Percentiles rank a stretch among this genome's conserved stretches.
Conservation (phyloP, 2,888 invertebrate species). For the Cyaniris semiargus region DNA sequence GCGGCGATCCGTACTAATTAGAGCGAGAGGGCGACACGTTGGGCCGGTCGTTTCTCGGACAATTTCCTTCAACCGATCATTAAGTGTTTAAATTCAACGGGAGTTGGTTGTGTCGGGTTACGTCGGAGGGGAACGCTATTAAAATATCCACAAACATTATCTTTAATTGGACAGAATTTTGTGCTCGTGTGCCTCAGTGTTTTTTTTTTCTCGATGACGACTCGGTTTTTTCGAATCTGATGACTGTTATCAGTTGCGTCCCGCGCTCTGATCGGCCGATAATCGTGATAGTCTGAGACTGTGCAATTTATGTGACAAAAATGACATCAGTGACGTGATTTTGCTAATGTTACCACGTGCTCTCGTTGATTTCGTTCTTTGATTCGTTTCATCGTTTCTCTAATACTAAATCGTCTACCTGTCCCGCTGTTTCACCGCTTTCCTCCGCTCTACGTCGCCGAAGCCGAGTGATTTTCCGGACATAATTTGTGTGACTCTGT, state of each 20-base stretch:
- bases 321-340: slow-evolving; percentile 75
- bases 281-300: slow-evolving; percentile 44
- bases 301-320: slow-evolving; percentile 54
- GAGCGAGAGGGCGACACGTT: slow-evolving; percentile 64
- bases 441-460: slow-evolving; percentile 37
- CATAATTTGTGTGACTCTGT: slow-evolving; percentile 57
- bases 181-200: slow-evolving; percentile 74
- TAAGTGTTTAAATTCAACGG: slow-evolving; percentile 80
- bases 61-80: slow-evolving; percentile 80
- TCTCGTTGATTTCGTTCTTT: slow-evolving; percentile 64
- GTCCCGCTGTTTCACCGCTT: slow-evolving; percentile 10
- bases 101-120: slow-evolving; percentile 81
- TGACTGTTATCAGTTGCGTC: slow-evolving; percentile 74
- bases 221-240: slow-evolving; percentile 73
- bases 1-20: slow-evolving; percentile 63
- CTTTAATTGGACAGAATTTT: slow-evolving; percentile 79
- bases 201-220: slow-evolving; percentile 68
- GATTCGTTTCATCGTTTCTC: slow-evolving; percentile 64
- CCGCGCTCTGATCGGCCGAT: slow-evolving; percentile 66
- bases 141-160: slow-evolving; percentile 81
- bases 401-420: slow-evolving; percentile 52
- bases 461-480: slow-evolving; percentile 47
- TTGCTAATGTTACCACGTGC: slow-evolving; percentile 70
- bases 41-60: slow-evolving; percentile 78
- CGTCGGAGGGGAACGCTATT: slow-evolving; percentile 79